A percentile compares a stretch with the other conserved stretches of the same genome.
These are phyloP conservation scores for Allacma fusca DNA, from an alignment of 2,888 invertebrate species.

Conservation along the genomic window DNA sequence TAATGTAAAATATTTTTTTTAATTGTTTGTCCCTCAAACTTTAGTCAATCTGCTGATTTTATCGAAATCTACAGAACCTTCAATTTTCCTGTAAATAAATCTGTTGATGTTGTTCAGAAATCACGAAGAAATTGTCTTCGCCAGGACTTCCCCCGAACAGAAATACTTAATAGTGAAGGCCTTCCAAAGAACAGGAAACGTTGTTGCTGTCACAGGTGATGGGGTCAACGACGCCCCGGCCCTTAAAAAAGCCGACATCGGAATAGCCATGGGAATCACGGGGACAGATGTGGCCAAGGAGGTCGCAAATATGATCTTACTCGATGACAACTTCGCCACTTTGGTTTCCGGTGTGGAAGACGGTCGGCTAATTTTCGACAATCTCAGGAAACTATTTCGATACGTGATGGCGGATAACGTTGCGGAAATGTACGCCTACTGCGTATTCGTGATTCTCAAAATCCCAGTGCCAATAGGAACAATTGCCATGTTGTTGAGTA, in stretches of 20 bases:
- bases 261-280: slow-evolving; percentile 87
- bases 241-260: slow-evolving; percentile 68
- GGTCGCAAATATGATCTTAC: slow-evolving; percentile 86
- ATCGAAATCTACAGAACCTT: neutral
- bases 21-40: neutral
- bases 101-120: slow-evolving; percentile 57
- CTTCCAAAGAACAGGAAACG: slow-evolving; percentile 77
- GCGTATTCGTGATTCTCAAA: slow-evolving; percentile 45
- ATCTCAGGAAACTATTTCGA: slow-evolving; percentile 64
- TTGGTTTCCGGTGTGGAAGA: slow-evolving; percentile 88
- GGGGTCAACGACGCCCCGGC: slow-evolving; percentile 89
- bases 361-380: slow-evolving; percentile 95
- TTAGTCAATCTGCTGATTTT: neutral
- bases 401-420: slow-evolving; percentile 49
- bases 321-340: slow-evolving; percentile 88
- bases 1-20: slow-evolving; percentile 43
- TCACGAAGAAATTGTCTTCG: slow-evolving; percentile 68
- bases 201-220: slow-evolving; percentile 86
- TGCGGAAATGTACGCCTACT: slow-evolving; percentile 50
- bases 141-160: slow-evolving; percentile 68
- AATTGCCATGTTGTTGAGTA: slow-evolving; percentile 40
- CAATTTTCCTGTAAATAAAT: neutral
- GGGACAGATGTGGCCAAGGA: slow-evolving; percentile 83
- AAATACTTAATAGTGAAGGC: slow-evolving; percentile 76
- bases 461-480: slow-evolving; percentile 42